Conservation (phyloP, 2,888 invertebrate species). For the Dasysyrphus albostriatus region DNA sequence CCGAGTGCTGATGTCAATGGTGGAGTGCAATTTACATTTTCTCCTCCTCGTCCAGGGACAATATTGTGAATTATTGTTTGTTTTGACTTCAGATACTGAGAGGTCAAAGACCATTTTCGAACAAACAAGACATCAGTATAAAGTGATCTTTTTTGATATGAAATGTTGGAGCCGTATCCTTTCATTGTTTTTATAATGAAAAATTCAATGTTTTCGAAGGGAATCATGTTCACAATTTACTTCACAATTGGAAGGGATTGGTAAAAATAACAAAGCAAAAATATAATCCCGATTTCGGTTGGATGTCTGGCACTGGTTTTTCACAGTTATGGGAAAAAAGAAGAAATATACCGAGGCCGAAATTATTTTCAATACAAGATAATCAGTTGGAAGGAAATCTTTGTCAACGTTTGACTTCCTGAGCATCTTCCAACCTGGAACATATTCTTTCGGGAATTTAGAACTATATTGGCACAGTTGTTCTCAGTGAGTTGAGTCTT, state of each 20-base stretch:
- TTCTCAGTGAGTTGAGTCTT: too few relatives aligned
- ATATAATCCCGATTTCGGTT: background rate
- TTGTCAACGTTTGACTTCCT: too few relatives aligned
- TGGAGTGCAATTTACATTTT: constrained; percentile 67
- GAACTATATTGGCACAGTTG: too few relatives aligned
- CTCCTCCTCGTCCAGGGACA: constrained; percentile 22
- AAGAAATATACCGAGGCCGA: too few relatives aligned
- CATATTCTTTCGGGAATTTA: too few relatives aligned
- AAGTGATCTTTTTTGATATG: constrained; percentile 13
- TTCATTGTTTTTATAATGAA: constrained; percentile 5
- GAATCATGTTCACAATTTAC: background rate
- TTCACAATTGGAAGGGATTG: background rate
- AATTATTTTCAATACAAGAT: too few relatives aligned
- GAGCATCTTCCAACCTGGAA: too few relatives aligned
- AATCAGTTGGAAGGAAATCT: too few relatives aligned
- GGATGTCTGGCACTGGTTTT: too few relatives aligned
- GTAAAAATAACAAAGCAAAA: background rate
- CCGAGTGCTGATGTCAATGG: background rate
- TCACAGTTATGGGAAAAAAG: too few relatives aligned
- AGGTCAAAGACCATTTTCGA: constrained; percentile 26
- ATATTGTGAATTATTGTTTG: constrained; percentile 64
- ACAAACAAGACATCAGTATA: constrained; percentile 28
- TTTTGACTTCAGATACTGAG: constrained; percentile 28
- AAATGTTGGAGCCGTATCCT: background rate
- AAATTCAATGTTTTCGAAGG: background rate